phyloP scores from a whole-genome alignment of 1,140 invertebrate genomes.

The Orussus abietinus region DNA sequence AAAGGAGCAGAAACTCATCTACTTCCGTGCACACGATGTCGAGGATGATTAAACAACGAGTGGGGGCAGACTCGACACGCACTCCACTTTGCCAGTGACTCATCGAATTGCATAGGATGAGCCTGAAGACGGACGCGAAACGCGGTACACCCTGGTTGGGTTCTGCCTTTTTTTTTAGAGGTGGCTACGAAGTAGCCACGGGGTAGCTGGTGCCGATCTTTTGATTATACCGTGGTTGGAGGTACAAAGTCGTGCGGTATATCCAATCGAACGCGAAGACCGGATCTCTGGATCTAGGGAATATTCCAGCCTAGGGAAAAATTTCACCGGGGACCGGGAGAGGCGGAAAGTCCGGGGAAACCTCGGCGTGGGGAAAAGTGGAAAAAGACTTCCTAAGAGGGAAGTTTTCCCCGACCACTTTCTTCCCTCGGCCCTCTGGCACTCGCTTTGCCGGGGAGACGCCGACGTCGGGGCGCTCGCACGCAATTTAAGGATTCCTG shows the following conservation, averaged over 20 bases:
- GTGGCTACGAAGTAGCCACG: no score
- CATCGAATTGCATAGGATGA: no score
- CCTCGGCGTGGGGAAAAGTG: slow-evolving; percentile 21
- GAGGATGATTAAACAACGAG: slow-evolving; percentile 22
- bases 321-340: slow-evolving; percentile 7
- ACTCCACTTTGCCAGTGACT: not conserved
- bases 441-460: not conserved
- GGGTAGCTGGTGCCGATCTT: no score
- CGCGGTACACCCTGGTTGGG: no score
- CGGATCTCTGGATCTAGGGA: no score
- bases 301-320: no score
- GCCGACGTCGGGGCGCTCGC: slow-evolving; percentile 12
- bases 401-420: slow-evolving; percentile 30
- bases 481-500: slow-evolving; percentile 31
- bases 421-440: not conserved
- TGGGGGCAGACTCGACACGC: not conserved
- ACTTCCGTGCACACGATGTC: slow-evolving; percentile 5
- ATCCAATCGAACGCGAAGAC: no score
- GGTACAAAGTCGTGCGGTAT: no score
- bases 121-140: no score
- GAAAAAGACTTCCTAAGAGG: slow-evolving; percentile 40
- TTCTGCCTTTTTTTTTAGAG: no score
- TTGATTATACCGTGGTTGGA: no score
- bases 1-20: no score
- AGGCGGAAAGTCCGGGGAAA: slow-evolving; percentile 1